A percentile compares a stretch with the other conserved stretches of the same genome.
Evolutionary conservation across 2,113 vertebrate species (phyloP).

Genomic region (Thermophis baileyi): DNA sequence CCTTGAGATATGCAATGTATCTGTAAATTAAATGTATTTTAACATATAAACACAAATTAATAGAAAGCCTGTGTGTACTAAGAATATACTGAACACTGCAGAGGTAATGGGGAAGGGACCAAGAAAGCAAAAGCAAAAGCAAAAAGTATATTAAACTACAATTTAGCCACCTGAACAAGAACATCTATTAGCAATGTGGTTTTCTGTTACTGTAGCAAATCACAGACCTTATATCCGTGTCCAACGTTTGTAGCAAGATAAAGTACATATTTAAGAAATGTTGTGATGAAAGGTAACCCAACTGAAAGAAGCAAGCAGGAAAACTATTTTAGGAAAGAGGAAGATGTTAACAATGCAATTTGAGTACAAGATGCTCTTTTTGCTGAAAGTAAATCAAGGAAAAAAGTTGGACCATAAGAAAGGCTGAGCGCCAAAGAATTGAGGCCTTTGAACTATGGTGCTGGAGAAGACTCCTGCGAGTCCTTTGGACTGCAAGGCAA

Average conservation of each 20-base stretch:
- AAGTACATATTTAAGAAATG: not conserved
- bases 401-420: too few species aligned
- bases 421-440: too few species aligned
- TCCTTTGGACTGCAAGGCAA: too few species aligned
- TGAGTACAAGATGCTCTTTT: constrained; percentile 21
- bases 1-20: not conserved
- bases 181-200: not conserved
- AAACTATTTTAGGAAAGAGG: not conserved
- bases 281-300: not conserved
- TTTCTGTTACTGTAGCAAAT: not conserved
- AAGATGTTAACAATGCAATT: not conserved
- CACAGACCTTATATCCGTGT: not conserved
- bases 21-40: not conserved
- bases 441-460: too few species aligned
- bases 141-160: not conserved
- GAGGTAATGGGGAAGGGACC: not conserved
- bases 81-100: not conserved
- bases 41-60: not conserved
- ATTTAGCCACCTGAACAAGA: not conserved
- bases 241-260: not conserved
- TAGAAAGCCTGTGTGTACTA: not conserved
- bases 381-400: not conserved
- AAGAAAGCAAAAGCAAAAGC: not conserved
- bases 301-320: not conserved
- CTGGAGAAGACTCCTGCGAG: too few species aligned